A percentile compares a stretch with the other conserved stretches of the same genome.
Conservation (phyloP, 2,888 invertebrate species). For the Melikaiella ostensackeni region DNA sequence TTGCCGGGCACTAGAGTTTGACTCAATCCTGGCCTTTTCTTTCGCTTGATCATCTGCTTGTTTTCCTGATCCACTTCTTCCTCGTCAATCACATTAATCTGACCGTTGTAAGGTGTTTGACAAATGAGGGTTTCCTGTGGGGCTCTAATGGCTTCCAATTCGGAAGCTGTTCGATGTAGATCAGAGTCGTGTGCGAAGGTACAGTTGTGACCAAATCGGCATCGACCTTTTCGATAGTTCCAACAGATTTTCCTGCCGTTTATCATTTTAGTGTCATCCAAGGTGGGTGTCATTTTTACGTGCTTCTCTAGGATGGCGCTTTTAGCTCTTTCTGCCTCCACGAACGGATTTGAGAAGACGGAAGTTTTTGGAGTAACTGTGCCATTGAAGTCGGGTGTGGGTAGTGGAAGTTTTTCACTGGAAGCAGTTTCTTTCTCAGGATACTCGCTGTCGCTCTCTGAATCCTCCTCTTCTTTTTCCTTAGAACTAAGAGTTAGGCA, state of each 20-base stretch:
- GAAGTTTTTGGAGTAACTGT: constrained; percentile 81
- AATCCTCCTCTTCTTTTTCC: constrained; percentile 60
- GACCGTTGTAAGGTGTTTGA: constrained; percentile 71
- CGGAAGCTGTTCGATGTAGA: constrained; percentile 82
- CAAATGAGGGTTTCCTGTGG: constrained; percentile 76
- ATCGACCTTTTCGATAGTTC: constrained; percentile 94
- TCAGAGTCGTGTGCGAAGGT: constrained; percentile 95
- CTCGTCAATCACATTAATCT: constrained; percentile 61
- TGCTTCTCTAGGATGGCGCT: constrained; percentile 93
- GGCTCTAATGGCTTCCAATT: constrained; percentile 80
- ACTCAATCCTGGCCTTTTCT: constrained; percentile 88
- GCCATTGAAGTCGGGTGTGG: constrained; percentile 82
- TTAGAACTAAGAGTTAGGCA: constrained; percentile 74
- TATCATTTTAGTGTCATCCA: constrained; percentile 86
- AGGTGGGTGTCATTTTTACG: constrained; percentile 90
- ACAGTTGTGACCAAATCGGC: constrained; percentile 94
- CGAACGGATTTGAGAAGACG: constrained; percentile 92
- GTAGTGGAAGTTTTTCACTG: constrained; percentile 78
- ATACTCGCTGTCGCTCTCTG: constrained; percentile 47
- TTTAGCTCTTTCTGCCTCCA: constrained; percentile 91
- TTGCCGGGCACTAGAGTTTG: constrained; percentile 89
- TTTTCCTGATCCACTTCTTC: constrained; percentile 79
- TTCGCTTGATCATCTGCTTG: constrained; percentile 78
- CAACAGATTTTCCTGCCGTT: constrained; percentile 95
- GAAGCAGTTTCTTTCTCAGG: constrained; percentile 61